phyloP scores from a whole-genome alignment of 2,113 vertebrate genomes.

The Labeo catla region DNA sequence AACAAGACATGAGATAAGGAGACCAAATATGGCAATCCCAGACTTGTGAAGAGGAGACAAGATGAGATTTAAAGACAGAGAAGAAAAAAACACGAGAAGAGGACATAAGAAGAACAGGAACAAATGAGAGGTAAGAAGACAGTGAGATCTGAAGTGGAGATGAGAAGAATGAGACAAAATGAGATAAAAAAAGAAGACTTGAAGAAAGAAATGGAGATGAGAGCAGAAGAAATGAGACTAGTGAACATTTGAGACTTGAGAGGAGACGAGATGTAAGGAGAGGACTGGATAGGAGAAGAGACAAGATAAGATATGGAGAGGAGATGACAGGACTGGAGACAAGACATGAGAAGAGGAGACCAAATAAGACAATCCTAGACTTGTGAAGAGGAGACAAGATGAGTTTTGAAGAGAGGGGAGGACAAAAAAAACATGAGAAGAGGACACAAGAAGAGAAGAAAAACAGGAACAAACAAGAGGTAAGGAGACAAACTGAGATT shows the following conservation, averaged over 20 bases:
- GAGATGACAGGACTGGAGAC: neutral
- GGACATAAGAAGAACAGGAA: neutral
- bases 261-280: slow-evolving; percentile 1
- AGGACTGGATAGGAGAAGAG: neutral
- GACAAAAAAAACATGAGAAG: neutral
- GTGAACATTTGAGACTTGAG: neutral
- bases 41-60: neutral
- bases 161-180: no score
- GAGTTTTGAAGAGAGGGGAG: neutral
- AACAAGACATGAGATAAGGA: neutral
- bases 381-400: neutral
- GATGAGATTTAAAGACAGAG: neutral
- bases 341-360: neutral
- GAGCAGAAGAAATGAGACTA: neutral
- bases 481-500: neutral
- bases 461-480: neutral
- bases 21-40: neutral
- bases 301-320: neutral
- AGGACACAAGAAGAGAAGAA: neutral
- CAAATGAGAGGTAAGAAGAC: neutral
- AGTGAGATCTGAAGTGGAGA: neutral
- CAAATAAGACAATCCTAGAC: neutral
- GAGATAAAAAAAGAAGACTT: no score
- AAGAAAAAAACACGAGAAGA: neutral
- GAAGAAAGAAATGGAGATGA: neutral